Conservation (phyloP, 2,888 invertebrate genomes). For the Drosophila parthenogenetica region DNA sequence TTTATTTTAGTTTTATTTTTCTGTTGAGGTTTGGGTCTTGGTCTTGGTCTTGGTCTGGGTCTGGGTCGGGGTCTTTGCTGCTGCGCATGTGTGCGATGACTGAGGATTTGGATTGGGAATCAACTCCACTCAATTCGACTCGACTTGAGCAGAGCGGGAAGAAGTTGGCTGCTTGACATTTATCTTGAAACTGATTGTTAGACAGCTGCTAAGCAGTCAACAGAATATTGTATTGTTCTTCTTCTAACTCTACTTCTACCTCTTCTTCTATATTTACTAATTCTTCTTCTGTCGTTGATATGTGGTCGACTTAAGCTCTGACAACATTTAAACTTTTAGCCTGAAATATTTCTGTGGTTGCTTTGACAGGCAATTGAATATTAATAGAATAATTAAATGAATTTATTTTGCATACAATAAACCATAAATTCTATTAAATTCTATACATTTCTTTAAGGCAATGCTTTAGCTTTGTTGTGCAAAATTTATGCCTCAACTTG, state of each 20-base stretch:
- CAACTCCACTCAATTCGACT: constrained; percentile 18
- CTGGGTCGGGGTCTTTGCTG: constrained; percentile 4
- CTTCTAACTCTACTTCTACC: too few species aligned
- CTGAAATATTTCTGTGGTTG: constrained; percentile 1
- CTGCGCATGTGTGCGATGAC: constrained; percentile 30
- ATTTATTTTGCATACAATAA: constrained; percentile 1
- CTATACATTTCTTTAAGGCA: neutral
- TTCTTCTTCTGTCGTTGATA: constrained; percentile 8
- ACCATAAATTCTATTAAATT: constrained; percentile 2
- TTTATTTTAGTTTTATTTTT: constrained; percentile 15
- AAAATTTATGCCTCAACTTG: constrained; percentile 2
- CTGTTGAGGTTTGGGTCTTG: constrained; percentile 4
- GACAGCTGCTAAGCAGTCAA: constrained; percentile 45
- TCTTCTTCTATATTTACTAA: too few species aligned
- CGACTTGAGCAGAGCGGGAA: constrained; percentile 43
- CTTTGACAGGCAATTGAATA: constrained; percentile 26
- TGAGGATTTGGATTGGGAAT: constrained; percentile 3
- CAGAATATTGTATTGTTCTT: constrained; percentile 9
- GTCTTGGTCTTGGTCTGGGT: constrained; percentile 6
- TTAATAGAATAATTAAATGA: constrained; percentile 19
- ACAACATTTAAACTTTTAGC: neutral
- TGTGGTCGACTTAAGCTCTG: constrained; percentile 16
- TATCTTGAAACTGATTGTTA: constrained; percentile 50
- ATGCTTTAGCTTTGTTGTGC: neutral
- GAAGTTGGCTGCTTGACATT: constrained; percentile 52